Evolutionary conservation across 2,888 invertebrate species (phyloP), one percentile per base, ranked within the genome.

Genomic region (Philaethria dido): DNA sequence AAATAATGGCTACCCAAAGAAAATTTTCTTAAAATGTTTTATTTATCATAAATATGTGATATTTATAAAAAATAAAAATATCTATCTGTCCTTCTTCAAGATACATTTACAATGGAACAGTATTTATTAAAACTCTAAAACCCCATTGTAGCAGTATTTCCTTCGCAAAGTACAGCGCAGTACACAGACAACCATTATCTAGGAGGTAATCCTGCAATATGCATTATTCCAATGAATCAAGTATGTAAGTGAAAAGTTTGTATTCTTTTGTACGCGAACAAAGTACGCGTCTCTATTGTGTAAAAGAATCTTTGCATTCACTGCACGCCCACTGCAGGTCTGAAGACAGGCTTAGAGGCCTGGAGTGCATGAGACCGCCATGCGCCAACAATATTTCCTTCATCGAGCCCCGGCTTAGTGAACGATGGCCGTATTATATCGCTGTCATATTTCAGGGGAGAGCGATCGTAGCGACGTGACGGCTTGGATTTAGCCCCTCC

Each of bases 391-490:
- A 89, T 90, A 89, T 89, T 88, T 90, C 80, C 83, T 80, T 82
- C 88, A 88, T 89, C 86, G 88, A 74, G 71, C 79, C 79, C 72
- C 75, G 80, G 85, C 85, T 88, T 88, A 86, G 81, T 81, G 87
- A 85, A 77, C 87, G 86, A 86, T 83, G 84, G 80, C 75, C 78
- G 83, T 77, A 82, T 84, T 86, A 88, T 83, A 82, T 85, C 81
- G 82, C 79, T 81, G 86, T 88, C 89, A 89, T 88, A 89, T 85
- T 85, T 84, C 81, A 83, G 75, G 55, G 55, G 80, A 84, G 86
- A 89, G 79, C 83, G 85, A 89, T 88, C 82, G 88, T 77, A 72
- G 72, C 72, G 80, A 88, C 90, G 89, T 89, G 89, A 84, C 83
- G 80, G 75, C 78, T 73, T 74, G 77, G 74, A 75, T 78, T 75